Percentiles rank a stretch among this genome's conserved stretches.
Conservation (phyloP, 2,888 invertebrate genomes). For the Zootermopsis nevadensis region DNA sequence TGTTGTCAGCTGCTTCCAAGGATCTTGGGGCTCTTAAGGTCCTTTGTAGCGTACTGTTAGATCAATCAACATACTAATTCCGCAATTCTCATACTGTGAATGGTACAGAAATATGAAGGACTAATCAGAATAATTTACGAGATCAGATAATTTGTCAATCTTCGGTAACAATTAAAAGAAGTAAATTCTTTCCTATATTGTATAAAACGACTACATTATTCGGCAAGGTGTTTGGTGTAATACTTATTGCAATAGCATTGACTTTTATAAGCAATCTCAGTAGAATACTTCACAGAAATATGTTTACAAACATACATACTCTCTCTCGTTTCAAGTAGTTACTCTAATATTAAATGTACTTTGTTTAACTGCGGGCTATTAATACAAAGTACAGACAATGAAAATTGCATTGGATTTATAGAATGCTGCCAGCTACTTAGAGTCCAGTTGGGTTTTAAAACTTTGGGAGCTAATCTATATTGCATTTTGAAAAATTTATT, state of each 20-base stretch:
- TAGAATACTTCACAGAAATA: background rate
- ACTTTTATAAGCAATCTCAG: background rate
- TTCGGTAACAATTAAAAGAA: background rate
- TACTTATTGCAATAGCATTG: conserved; percentile 28
- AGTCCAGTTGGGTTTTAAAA: no score
- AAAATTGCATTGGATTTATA: no score
- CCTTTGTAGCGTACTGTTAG: background rate
- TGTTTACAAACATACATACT: background rate
- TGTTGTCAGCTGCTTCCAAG: background rate
- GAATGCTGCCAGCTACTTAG: no score
- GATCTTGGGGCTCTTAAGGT: conserved; percentile 14
- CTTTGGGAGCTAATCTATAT: no score
- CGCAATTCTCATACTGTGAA: background rate
- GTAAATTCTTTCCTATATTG: background rate
- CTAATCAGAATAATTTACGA: background rate
- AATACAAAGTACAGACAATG: no score
- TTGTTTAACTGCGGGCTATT: no score
- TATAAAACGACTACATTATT: conserved; percentile 13
- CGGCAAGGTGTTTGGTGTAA: conserved; percentile 29
- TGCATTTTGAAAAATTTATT: no score
- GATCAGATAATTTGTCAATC: background rate
- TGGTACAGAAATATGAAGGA: background rate
- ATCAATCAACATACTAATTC: background rate
- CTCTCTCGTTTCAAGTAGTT: no score
- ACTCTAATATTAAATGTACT: no score